These are phyloP conservation scores for Gymnothorax reevesii DNA, from an alignment of 2,797 vertebrate species.

Conservation along the genomic window DNA sequence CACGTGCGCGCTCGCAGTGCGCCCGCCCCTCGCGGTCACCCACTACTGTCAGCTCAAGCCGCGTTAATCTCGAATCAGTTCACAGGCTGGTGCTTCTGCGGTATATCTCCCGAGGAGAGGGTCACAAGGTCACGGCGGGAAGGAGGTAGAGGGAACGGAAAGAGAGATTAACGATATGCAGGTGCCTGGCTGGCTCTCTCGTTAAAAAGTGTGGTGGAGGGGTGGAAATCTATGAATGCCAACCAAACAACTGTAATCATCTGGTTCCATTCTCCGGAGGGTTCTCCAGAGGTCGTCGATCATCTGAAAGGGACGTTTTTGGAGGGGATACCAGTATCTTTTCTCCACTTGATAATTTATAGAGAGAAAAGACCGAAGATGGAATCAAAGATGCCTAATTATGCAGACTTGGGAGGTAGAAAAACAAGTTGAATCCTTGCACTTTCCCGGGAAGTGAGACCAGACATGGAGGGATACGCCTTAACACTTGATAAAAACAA, in stretches of 20 bases:
- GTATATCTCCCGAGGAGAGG: neutral
- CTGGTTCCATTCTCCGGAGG: neutral
- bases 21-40: neutral
- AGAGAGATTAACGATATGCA: constrained; percentile 4
- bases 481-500: neutral
- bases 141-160: neutral
- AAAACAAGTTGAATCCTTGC: constrained; percentile 25
- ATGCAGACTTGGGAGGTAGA: neutral
- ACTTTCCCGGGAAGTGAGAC: constrained; percentile 17
- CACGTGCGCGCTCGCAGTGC: neutral
- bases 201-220: neutral
- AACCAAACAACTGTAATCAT: neutral
- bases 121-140: neutral
- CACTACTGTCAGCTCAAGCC: neutral
- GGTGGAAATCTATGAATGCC: neutral
- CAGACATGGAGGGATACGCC: neutral
- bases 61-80: constrained; percentile 1
- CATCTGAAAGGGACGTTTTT: neutral
- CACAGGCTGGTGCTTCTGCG: neutral
- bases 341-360: constrained; percentile 1
- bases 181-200: neutral
- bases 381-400: neutral
- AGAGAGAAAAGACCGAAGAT: neutral
- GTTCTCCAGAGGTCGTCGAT: neutral
- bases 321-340: neutral